Evolutionary conservation across 92 coral and sea anemone species (phyloP).

Genomic region (Parazoanthus atlanticus): DNA sequence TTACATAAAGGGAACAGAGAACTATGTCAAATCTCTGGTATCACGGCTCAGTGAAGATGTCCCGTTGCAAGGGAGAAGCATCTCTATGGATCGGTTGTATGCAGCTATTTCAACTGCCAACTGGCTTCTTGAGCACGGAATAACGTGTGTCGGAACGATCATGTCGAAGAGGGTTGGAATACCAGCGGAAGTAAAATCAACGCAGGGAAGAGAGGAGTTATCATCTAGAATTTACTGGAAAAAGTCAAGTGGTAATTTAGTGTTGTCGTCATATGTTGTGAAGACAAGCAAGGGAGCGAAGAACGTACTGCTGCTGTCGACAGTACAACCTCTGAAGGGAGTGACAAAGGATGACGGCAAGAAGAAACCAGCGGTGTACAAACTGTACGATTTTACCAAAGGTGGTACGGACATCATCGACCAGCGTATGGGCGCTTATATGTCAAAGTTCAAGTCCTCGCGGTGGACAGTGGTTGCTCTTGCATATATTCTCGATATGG

Average conservation of each 20-base stretch:
- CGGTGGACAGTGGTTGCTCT: conserved; percentile 26
- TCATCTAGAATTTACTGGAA: too few relatives aligned
- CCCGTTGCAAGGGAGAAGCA: not conserved
- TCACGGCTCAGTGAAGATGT: not conserved
- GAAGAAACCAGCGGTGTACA: conserved; percentile 19
- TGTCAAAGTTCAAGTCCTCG: conserved; percentile 23
- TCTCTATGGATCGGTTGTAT: conserved; percentile 11
- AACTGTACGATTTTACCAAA: conserved; percentile 32
- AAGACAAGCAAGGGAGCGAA: conserved; percentile 18
- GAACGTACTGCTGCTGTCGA: conserved; percentile 31
- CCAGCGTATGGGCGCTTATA: conserved; percentile 10
- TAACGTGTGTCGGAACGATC: not conserved
- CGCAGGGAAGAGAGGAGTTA: too few relatives aligned
- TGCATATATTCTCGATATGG: conserved; percentile 24
- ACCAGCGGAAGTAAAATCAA: not conserved
- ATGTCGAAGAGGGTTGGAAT: not conserved
- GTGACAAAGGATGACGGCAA: conserved; percentile 15
- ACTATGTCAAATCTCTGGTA: conserved; percentile 10
- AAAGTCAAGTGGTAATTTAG: not conserved
- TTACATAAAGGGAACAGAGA: conserved; percentile 1
- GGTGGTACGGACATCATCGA: conserved; percentile 39
- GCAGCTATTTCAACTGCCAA: not conserved
- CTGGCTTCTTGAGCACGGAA: conserved; percentile 1
- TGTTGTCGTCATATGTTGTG: conserved; percentile 35
- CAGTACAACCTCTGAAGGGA: conserved; percentile 25